Conservation (phyloP, 2,888 invertebrate species). For the Dolichopus griseipennis region DNA sequence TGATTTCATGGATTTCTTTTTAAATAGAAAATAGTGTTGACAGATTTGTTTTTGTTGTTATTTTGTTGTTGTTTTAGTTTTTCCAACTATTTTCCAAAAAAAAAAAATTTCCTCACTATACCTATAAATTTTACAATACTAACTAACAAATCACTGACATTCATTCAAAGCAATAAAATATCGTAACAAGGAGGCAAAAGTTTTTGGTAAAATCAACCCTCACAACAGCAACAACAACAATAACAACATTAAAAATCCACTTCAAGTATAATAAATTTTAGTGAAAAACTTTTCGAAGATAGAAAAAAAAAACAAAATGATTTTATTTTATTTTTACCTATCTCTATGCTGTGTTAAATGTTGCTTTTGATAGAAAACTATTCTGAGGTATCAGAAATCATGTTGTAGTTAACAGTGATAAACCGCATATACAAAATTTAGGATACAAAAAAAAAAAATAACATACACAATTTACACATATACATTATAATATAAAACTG, state of each 20-base stretch:
- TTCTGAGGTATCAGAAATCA: slow-evolving; percentile 1
- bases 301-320: background rate
- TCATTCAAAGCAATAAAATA: background rate
- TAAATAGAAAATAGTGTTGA: background rate
- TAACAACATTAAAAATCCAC: background rate
- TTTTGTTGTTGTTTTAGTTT: background rate
- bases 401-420: background rate
- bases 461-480: background rate
- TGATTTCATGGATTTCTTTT: background rate
- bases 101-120: no score
- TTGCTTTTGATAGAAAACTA: background rate
- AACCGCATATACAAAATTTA: background rate
- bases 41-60: background rate
- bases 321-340: no score
- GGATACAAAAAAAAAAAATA: background rate
- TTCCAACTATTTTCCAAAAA: background rate
- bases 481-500: no score
- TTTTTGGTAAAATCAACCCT: background rate
- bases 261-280: background rate
- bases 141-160: background rate
- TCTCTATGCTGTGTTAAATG: no score
- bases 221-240: background rate
- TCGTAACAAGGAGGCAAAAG: no score
- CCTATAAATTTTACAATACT: slow-evolving; percentile 1
- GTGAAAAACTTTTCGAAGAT: background rate